Base-by-base conservation (phyloP, 2,797 vertebrate genomes). In the Chromobotia macracanthus region DNA sequence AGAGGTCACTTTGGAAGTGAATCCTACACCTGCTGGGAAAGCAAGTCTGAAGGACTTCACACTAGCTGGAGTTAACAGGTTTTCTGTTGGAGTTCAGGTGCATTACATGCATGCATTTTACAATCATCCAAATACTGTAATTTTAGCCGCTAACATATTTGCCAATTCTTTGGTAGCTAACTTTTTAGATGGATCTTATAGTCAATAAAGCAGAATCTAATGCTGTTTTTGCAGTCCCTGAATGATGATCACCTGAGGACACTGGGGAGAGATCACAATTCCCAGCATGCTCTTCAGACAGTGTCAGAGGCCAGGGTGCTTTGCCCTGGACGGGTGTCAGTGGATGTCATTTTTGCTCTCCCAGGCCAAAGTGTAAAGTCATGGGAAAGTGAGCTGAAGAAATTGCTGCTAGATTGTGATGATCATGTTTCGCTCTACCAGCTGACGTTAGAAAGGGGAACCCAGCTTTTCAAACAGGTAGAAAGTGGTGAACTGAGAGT, bases 31-130 rank as follows among this genome's bases (percentile, higher is more conserved):
- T 0, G 80, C 67, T 0, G 83, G 89, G 18, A 83, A 81, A 76
- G 87, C 88, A 0, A 89, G 79, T 80, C 89, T 99, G 46, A 84
- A 90, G 0, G 90, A 92, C 11, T 99, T 94, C 72, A 88, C 69
- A 55, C 85, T 56, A 0, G 95, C 93, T 0, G 96, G 97, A 0
- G 85, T 98, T 75, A 99, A 96, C 88, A 94, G 96, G 8, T 87
- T 98, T 79, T 99, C 97, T 78, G 84, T 99, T 0, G 96, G 97
- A 0, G 84, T 97, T 9, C 97, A 98, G 95, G 97, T 98, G 82
- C 92, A 80, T 35, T n/a, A 16, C 21, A 67, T 28, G 21, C 7
- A 53, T 41, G 25, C 65, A 63, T 35, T 38, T 51, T 1, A 64
- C 23, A 64, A 16, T 16, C 5, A 12, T 13, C 4, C 55, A 23